Percentiles rank a stretch among this genome's conserved stretches.
These are phyloP conservation scores for Neomonachus schauinslandi DNA, from an alignment of 2,113 vertebrate species.

Conservation along the genomic window DNA sequence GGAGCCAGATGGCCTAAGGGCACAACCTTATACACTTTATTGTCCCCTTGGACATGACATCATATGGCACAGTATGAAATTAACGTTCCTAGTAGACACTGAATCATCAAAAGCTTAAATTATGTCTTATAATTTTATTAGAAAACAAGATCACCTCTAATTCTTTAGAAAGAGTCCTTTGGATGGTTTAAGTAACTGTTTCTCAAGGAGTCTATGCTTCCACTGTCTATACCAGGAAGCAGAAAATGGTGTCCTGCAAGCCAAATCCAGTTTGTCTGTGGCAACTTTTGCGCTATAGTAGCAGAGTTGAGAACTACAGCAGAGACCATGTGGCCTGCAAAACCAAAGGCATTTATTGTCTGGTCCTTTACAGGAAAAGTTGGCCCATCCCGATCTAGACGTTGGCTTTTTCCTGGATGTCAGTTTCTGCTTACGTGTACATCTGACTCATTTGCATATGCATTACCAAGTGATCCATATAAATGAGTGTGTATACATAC, in stretches of 20 bases:
- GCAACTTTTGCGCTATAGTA: neutral
- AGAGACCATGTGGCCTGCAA: neutral
- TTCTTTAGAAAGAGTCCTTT: neutral
- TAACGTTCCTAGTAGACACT: neutral
- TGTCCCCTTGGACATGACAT: neutral
- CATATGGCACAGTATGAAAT: neutral
- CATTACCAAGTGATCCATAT: neutral
- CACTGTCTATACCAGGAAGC: neutral
- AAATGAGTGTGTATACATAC: fast-evolving
- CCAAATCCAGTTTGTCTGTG: neutral
- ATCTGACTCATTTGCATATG: neutral
- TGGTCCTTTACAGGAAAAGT: neutral
- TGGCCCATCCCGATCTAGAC: neutral
- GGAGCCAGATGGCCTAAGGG: neutral
- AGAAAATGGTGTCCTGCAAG: neutral
- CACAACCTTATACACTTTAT: neutral
- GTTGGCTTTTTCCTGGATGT: neutral
- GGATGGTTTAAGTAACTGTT: neutral
- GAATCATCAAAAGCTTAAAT: neutral
- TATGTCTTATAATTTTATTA: neutral
- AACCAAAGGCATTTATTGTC: neutral
- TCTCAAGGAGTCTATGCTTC: neutral
- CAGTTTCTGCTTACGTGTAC: neutral
- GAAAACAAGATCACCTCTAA: neutral
- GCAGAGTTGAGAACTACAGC: neutral